Conservation (phyloP, 2,888 invertebrate species). For the Drosophila paracracens region DNA sequence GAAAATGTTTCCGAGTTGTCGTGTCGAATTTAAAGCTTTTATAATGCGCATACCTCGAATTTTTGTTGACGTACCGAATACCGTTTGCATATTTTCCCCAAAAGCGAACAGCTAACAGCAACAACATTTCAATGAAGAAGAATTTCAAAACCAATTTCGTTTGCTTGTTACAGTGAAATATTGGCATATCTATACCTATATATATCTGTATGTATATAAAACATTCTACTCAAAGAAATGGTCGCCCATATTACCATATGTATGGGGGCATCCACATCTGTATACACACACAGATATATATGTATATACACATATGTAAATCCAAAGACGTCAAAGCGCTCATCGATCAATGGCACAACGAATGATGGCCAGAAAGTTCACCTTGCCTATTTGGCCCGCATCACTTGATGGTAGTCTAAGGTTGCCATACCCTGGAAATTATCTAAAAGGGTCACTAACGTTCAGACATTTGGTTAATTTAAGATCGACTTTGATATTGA, state of each 20-base stretch:
- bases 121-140: slow-evolving; percentile 19
- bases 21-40: slow-evolving; percentile 77
- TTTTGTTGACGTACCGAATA: slow-evolving; percentile 82
- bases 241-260: slow-evolving; percentile 52
- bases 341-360: slow-evolving; percentile 65
- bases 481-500: not conserved
- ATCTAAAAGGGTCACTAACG: not conserved
- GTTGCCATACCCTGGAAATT: slow-evolving; percentile 42
- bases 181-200: slow-evolving; percentile 42
- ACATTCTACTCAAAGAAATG: slow-evolving; percentile 32
- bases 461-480: not conserved
- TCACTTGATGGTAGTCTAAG: slow-evolving; percentile 27
- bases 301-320: slow-evolving; percentile 9
- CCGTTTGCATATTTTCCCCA: slow-evolving; percentile 71
- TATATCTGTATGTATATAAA: not conserved
- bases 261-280: slow-evolving; percentile 38
- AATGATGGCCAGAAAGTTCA: slow-evolving; percentile 56
- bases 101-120: slow-evolving; percentile 33
- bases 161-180: slow-evolving; percentile 58
- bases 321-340: slow-evolving; percentile 61
- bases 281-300: slow-evolving; percentile 6
- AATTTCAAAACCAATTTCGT: slow-evolving; percentile 52
- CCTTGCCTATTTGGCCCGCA: slow-evolving; percentile 58
- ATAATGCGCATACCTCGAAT: slow-evolving; percentile 78
- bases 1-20: slow-evolving; percentile 81